A percentile compares a stretch with the other conserved stretches of the same genome.
Conservation (phyloP, 2,797 vertebrate species). For the Eremophila alpestris region DNA sequence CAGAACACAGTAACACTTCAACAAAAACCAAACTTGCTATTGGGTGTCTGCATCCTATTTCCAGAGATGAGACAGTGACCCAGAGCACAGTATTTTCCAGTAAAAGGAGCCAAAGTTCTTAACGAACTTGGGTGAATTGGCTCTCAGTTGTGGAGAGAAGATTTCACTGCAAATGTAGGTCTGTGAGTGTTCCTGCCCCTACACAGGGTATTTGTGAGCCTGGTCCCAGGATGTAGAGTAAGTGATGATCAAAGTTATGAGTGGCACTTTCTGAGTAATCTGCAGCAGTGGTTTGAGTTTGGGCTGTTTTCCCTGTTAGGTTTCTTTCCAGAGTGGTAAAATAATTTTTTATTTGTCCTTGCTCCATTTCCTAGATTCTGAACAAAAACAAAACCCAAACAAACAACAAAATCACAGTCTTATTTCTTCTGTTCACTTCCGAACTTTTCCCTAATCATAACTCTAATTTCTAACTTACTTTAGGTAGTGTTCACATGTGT, state of each 20-base stretch:
- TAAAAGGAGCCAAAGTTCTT: neutral
- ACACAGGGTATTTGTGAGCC: neutral
- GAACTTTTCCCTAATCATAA: neutral
- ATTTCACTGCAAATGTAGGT: neutral
- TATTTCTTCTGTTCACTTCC: neutral
- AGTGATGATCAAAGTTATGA: neutral
- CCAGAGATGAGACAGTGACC: neutral
- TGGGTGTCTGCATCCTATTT: neutral
- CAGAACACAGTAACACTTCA: neutral
- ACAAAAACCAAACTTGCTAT: neutral
- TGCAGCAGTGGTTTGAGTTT: neutral
- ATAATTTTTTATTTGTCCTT: neutral
- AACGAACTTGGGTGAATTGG: neutral
- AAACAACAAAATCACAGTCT: neutral
- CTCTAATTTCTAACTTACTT: neutral
- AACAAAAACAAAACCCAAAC: neutral
- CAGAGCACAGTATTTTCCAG: neutral
- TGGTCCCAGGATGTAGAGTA: neutral
- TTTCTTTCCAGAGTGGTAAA: neutral
- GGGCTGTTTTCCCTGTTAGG: neutral
- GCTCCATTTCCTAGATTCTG: neutral
- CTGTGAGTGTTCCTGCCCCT: neutral
- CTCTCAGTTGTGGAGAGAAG: neutral
- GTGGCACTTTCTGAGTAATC: neutral
- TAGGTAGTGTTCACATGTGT: neutral